phyloP scores from a whole-genome alignment of 2,797 vertebrate species.

The Phrynocephalus forsythii region DNA sequence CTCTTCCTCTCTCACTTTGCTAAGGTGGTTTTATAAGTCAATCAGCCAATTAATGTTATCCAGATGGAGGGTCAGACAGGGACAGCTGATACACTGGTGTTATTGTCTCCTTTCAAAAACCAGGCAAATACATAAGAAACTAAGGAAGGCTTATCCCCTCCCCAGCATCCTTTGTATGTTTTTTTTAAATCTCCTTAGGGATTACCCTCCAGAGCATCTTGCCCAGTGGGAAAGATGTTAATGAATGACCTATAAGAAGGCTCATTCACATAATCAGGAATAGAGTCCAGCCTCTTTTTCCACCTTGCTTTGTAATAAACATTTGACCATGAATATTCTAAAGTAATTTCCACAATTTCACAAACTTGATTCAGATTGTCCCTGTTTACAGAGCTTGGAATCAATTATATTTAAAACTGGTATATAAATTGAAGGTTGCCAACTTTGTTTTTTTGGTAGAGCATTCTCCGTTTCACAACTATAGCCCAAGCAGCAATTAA shows the following conservation, averaged over 20 bases:
- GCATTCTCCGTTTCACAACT: not conserved
- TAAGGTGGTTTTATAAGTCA: not conserved
- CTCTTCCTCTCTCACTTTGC: rapidly evolving
- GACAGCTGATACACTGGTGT: conserved; percentile 5
- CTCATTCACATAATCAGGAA: conserved; percentile 9
- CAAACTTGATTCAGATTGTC: not conserved
- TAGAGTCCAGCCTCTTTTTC: not conserved
- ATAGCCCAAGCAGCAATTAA: not conserved
- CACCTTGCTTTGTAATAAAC: not conserved
- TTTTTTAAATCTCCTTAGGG: conserved; percentile 16
- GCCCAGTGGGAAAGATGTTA: conserved; percentile 10
- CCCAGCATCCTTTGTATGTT: not conserved
- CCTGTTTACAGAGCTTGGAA: not conserved
- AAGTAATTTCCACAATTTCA: not conserved
- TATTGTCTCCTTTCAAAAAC: conserved; percentile 13
- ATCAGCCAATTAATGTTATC: conserved; percentile 23
- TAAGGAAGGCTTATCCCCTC: conserved; percentile 4
- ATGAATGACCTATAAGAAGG: not conserved
- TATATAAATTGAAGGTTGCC: not conserved
- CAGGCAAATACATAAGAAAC: not conserved
- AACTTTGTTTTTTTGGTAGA: not conserved
- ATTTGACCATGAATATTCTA: not conserved
- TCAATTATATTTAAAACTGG: not conserved
- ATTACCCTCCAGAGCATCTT: not conserved
- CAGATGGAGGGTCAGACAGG: conserved; percentile 30